These are phyloP conservation scores for Calliphora vicina DNA, from an alignment of 1,140 invertebrate species.

Conservation along the genomic window DNA sequence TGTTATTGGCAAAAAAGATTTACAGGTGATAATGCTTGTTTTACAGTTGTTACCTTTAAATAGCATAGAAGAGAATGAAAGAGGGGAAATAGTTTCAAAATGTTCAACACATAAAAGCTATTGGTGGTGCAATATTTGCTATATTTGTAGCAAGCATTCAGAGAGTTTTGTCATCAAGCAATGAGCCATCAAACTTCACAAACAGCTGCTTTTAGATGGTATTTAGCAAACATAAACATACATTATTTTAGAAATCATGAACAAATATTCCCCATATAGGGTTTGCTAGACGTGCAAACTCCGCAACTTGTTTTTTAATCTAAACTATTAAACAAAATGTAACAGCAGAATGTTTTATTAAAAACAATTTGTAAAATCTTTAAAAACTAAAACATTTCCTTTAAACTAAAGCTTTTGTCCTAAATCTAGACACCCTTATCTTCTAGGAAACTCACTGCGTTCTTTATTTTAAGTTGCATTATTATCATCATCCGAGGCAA, in stretches of 20 bases:
- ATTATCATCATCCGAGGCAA: background rate
- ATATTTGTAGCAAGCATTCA: background rate
- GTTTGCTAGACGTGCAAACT: too few relatives aligned
- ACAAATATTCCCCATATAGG: too few relatives aligned
- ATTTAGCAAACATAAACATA: background rate
- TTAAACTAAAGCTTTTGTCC: too few relatives aligned
- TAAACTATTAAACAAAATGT: too few relatives aligned
- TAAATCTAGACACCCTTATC: too few relatives aligned
- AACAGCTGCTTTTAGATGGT: background rate
- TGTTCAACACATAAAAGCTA: background rate
- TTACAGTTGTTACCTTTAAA: background rate
- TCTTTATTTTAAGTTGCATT: conserved; percentile 1
- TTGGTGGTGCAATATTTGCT: background rate
- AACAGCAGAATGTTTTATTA: too few relatives aligned
- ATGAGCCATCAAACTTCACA: background rate
- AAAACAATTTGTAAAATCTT: too few relatives aligned
- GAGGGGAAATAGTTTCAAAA: background rate
- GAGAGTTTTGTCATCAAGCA: background rate
- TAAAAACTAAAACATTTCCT: too few relatives aligned
- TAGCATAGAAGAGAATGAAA: background rate
- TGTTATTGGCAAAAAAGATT: conserved; percentile 12
- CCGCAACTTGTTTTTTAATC: too few relatives aligned
- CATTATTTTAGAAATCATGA: too few relatives aligned
- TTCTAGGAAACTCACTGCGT: background rate
- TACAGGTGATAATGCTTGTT: conserved; percentile 24